Evolutionary conservation across 2,113 vertebrate genomes (phyloP).

Genomic region (Neolamprologus modestus): DNA sequence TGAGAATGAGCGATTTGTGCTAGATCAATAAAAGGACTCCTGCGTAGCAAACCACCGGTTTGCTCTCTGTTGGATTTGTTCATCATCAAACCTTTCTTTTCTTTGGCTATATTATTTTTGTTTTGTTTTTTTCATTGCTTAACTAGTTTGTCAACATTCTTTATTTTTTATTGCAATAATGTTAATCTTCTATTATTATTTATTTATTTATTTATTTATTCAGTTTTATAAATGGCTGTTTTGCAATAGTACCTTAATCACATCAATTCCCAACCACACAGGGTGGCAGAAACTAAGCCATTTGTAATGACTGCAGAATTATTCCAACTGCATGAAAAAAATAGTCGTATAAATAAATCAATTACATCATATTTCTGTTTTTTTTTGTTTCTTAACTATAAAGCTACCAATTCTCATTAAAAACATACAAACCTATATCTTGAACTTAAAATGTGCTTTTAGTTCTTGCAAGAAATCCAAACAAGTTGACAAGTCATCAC

Average conservation of each 20-base stretch:
- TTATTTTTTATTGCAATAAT: neutral
- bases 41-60: neutral
- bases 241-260: neutral
- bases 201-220: neutral
- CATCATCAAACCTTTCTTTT: neutral
- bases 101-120: neutral
- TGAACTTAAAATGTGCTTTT: neutral
- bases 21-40: slow-evolving; percentile 24
- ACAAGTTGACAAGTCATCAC: neutral
- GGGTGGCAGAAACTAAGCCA: neutral
- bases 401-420: neutral
- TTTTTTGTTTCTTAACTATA: neutral
- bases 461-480: neutral
- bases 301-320: neutral
- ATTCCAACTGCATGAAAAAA: neutral
- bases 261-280: neutral
- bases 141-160: neutral
- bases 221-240: neutral
- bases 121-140: neutral
- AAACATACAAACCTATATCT: neutral
- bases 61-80: neutral
- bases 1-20: neutral
- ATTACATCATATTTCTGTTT: accelerated
- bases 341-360: neutral
- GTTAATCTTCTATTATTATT: neutral